Evolutionary conservation across 1,140 invertebrate species (phyloP).

Genomic region (Augochlora pura): DNA sequence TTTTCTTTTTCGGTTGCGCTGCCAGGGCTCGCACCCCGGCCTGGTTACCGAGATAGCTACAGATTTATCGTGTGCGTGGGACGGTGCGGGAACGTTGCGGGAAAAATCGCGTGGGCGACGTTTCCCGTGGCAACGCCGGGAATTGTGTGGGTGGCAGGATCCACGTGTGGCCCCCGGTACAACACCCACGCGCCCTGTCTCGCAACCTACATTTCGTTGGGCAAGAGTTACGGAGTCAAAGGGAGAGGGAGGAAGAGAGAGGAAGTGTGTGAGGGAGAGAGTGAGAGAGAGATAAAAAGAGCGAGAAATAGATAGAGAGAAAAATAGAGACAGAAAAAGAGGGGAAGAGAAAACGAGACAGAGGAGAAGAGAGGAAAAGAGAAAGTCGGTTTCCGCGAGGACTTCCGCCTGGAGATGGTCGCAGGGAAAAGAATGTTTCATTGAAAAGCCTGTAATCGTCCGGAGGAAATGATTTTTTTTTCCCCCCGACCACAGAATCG

Average conservation of each 20-base stretch:
- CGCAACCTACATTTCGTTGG: not conserved
- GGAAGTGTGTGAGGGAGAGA: too few species aligned
- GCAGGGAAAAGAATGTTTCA: not conserved
- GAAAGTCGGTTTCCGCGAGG: not conserved
- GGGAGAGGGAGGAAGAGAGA: too few species aligned
- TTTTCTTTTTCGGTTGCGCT: too few species aligned
- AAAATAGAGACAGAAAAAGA: too few species aligned
- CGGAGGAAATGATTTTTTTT: not conserved
- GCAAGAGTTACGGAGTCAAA: too few species aligned
- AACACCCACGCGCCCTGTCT: not conserved
- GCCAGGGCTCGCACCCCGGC: too few species aligned
- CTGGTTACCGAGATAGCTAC: not conserved
- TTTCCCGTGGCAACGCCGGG: constrained; percentile 23
- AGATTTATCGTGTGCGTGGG: constrained; percentile 29
- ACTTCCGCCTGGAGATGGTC: not conserved
- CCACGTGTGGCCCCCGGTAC: not conserved
- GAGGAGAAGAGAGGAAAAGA: too few species aligned
- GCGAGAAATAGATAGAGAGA: too few species aligned
- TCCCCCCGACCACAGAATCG: not conserved
- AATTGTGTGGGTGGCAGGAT: constrained; percentile 5
- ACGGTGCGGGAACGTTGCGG: not conserved
- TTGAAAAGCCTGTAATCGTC: not conserved
- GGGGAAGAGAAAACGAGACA: too few species aligned
- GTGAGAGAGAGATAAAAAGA: too few species aligned
- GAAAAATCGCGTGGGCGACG: constrained; percentile 18